Evolutionary conservation across 2,113 vertebrate species (phyloP), one percentile per base, ranked within the genome.

Genomic region (Zosterops japonicus): DNA sequence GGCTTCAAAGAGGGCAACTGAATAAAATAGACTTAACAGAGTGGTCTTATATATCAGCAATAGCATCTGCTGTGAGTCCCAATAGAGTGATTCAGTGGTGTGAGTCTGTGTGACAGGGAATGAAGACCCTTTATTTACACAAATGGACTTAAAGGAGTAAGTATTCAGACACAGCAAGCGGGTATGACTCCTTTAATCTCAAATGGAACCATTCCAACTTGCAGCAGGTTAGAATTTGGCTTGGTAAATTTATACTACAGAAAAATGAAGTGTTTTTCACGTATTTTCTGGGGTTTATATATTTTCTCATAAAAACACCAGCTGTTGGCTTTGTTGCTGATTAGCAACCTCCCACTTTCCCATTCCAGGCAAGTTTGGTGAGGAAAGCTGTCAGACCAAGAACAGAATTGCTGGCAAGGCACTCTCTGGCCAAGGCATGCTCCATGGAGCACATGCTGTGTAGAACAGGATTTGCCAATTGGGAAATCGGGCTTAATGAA

Each of bases 381-480:
- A 94, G 69, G 85, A 83, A 83, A 89, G 78, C 69, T 97, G 96
- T 91, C 90, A 96, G 93, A 89, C 70, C 75, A 80, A 75, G 63
- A 89, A 61, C 39, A 74, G 70, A 36, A 83, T 46, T 87, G 35
- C 42, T 93, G 89, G 83, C 86, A 92, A 92, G 46, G 65, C 72
- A 86, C 80, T n/a, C 70, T 87, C 50, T 65, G 75, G 70, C 69
- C 89, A 75, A 93, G 61, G 70, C 93, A 89, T 0, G 15, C 81
- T 96, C 81, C 75, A 50, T 0, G 63, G 61, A 94, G 35, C 80
- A 80, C 6, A 35, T 0, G 6, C 53, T 77, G 69, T 50, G 82
- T 79, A 89, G 83, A 72, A 68, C 49, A 91, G 61, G 61, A 46
- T 91, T 69, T 85, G 81, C 75, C 67, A 88, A 77, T 95, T 83